Base-by-base conservation (phyloP, 2,797 vertebrate species). In the Helarctos malayanus region DNA sequence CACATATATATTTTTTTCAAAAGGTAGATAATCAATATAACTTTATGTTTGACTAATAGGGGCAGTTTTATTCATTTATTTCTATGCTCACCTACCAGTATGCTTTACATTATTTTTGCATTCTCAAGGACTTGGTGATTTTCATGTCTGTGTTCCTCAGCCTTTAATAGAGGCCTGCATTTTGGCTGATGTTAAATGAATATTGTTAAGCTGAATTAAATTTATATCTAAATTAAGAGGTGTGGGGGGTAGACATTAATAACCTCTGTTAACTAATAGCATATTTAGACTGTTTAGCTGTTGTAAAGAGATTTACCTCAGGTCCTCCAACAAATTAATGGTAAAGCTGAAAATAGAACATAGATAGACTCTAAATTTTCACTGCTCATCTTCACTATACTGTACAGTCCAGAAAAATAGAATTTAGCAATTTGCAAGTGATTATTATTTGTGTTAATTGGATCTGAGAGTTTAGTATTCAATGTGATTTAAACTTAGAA, bases 191-290 rank as follows among this genome's bases (percentile, higher is more conserved):
- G 41, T 18, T 87, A 25, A 92, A 0, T 63, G 21, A 89, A 25
- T 95, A 79, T 56, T 94, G 38, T 61, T 93, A 86, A 86, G 11
- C 14, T 61, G 11, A 89, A 15, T 95, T 86, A 81, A 71, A 65
- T 76, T 86, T 69, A 25, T 57, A 38, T 85, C 11, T 79, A 93
- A 89, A 57, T 82, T 68, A 84, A 94, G 16, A n/a, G 10, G 15
- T 73, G 4, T 89, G 13, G 6, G 4, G 49, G 35, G 54, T 91
- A 2, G 45, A 59, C 23, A n/a, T 83, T 63, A 78, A 27, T 57
- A 15, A 65, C 45, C 15, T 73, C 14, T 49, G 3, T 94, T 75
- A 76, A 35, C 57, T 76, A 41, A 81, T 61, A 49, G 35, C 16
- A 27, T 49, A 81, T 23, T 61, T 82, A 59, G 41, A 89, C 71